These are phyloP conservation scores for Exocentrus adspersus DNA, from an alignment of 2,888 invertebrate genomes.

Conservation along the genomic window DNA sequence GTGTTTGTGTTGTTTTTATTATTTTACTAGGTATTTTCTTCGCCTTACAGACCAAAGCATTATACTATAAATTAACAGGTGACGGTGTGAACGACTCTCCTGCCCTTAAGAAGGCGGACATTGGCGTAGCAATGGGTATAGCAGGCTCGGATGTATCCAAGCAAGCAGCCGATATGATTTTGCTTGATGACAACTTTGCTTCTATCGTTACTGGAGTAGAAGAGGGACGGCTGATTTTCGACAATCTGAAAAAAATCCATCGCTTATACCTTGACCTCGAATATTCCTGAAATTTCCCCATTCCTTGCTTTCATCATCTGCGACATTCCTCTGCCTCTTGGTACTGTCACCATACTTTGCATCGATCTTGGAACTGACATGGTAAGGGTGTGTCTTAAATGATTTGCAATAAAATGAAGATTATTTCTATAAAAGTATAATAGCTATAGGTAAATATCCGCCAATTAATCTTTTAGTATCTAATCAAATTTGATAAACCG, in stretches of 20 bases:
- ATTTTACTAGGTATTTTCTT: too few relatives aligned
- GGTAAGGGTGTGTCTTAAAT: too few relatives aligned
- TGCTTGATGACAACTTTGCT: constrained; percentile 98
- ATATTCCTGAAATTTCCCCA: constrained; percentile 98
- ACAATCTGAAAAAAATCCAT: constrained; percentile 98
- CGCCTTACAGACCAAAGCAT: too few relatives aligned
- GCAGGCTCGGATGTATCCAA: constrained; percentile 95
- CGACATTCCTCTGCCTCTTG: constrained; percentile 94
- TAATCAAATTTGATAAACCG: too few relatives aligned
- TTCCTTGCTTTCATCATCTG: constrained; percentile 96
- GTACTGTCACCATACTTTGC: constrained; percentile 97
- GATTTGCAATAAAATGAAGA: too few relatives aligned
- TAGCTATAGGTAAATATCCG: too few relatives aligned
- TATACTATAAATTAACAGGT: constrained; percentile 61
- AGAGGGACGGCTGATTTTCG: constrained; percentile 95
- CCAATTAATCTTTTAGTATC: too few relatives aligned
- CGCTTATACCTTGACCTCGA: constrained; percentile 95
- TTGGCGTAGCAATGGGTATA: constrained; percentile 95
- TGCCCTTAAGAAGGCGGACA: constrained; percentile 91
- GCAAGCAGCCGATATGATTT: constrained; percentile 99
- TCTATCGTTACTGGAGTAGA: constrained; percentile 97
- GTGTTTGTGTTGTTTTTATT: too few relatives aligned
- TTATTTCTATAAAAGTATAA: too few relatives aligned
- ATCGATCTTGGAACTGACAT: constrained; percentile 99
- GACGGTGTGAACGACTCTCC: constrained; percentile 95